Conservation (phyloP, 1,140 invertebrate genomes). For the Saccostrea glomerata region DNA sequence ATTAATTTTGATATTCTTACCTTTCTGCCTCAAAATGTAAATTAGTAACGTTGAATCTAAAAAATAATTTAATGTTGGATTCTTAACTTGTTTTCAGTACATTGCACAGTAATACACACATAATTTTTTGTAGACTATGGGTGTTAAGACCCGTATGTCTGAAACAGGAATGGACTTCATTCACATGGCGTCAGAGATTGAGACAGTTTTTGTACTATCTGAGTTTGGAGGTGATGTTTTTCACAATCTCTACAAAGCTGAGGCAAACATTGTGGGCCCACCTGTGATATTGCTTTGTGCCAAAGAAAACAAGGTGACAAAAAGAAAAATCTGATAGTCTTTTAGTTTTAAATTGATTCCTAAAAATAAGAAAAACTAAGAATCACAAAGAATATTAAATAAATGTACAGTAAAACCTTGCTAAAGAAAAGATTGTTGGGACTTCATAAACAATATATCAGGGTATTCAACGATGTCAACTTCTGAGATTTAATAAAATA, state of each 20-base stretch:
- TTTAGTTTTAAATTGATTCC: not conserved
- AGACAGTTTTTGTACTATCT: slow-evolving; percentile 86
- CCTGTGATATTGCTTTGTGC: slow-evolving; percentile 75
- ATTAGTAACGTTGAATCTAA: no score
- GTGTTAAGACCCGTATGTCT: slow-evolving; percentile 62
- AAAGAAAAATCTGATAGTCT: not conserved
- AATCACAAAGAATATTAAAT: not conserved
- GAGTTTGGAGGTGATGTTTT: slow-evolving; percentile 86
- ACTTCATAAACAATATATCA: no score
- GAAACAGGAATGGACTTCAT: slow-evolving; percentile 73
- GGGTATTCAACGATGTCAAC: no score
- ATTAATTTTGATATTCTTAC: no score
- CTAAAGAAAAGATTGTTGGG: not conserved
- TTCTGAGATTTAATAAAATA: no score
- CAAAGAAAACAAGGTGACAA: slow-evolving; percentile 68
- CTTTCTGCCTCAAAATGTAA: no score
- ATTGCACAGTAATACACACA: not conserved
- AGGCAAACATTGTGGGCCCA: slow-evolving; percentile 78
- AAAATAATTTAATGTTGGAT: no score
- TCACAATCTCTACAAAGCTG: slow-evolving; percentile 83
- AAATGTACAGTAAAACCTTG: not conserved
- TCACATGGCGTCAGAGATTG: slow-evolving; percentile 74
- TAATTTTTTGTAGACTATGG: slow-evolving; percentile 59
- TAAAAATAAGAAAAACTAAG: not conserved
- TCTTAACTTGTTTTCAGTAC: not conserved